Conservation (phyloP, 2,113 vertebrate species). For the Pithys albifrons region DNA sequence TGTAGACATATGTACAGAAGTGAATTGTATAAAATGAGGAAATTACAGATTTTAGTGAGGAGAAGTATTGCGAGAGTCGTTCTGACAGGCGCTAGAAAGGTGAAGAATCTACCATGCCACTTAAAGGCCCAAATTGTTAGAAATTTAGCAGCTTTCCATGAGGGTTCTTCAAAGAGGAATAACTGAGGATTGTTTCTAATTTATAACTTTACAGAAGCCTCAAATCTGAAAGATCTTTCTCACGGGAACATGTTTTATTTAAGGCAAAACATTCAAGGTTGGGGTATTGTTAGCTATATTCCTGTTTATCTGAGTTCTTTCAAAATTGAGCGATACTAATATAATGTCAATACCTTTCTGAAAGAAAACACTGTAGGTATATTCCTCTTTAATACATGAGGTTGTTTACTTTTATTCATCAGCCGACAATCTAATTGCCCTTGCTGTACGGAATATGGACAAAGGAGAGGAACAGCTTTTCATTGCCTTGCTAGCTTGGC, state of each 20-base stretch:
- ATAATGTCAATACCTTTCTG: not conserved
- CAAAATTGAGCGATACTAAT: not conserved
- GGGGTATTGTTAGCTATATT: not conserved
- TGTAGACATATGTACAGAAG: not conserved
- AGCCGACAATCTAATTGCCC: not conserved
- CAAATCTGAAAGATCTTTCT: not conserved
- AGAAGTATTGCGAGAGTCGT: not conserved
- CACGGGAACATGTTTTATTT: not conserved
- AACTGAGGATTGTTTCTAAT: not conserved
- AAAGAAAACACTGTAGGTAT: not conserved
- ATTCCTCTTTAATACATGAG: accelerated
- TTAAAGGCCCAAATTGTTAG: not conserved
- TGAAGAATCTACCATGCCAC: not conserved
- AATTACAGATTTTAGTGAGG: not conserved
- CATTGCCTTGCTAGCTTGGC: not conserved
- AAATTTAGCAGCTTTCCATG: not conserved
- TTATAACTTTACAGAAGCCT: not conserved
- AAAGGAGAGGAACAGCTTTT: not conserved
- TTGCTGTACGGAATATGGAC: not conserved
- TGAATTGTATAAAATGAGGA: not conserved
- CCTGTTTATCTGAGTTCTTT: not conserved
- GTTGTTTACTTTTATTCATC: not conserved
- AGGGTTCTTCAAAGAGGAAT: not conserved
- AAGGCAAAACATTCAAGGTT: not conserved
- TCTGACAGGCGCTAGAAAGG: not conserved